Percentiles rank a stretch among this genome's conserved stretches.
Evolutionary conservation across 2,888 invertebrate genomes (phyloP).

Genomic region (Plagodis dolabraria): DNA sequence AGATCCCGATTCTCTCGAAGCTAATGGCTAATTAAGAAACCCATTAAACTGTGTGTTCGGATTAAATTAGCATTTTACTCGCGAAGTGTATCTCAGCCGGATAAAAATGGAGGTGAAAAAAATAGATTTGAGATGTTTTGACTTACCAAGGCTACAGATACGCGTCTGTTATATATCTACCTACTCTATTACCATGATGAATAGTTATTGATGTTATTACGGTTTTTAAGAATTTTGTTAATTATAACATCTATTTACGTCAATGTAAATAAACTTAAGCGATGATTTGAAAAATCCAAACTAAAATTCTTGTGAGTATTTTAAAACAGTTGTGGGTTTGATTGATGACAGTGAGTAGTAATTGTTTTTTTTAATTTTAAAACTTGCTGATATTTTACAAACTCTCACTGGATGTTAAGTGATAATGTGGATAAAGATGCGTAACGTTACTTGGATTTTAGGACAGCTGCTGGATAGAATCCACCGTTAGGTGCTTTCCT

Average conservation of each 20-base stretch:
- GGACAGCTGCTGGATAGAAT: too few relatives aligned
- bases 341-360: too few relatives aligned
- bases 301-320: too few relatives aligned
- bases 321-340: too few relatives aligned
- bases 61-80: conserved; percentile 17
- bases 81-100: conserved; percentile 2
- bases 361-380: too few relatives aligned
- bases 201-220: neutral
- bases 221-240: neutral
- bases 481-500: too few relatives aligned
- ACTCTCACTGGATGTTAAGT: too few relatives aligned
- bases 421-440: too few relatives aligned
- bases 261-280: too few relatives aligned
- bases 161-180: neutral
- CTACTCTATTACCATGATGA: conserved; percentile 4
- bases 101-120: conserved; percentile 1
- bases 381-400: too few relatives aligned
- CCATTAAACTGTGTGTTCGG: conserved; percentile 18
- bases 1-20: conserved; percentile 8
- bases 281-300: too few relatives aligned
- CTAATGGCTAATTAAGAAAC: conserved; percentile 20
- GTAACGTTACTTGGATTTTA: too few relatives aligned
- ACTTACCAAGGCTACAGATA: conserved; percentile 15
- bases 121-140: conserved; percentile 9
- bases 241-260: neutral